Evolutionary conservation across 1,140 invertebrate species (phyloP), one percentile per base, ranked within the genome.

Genomic region (Camponotus vicinus): DNA sequence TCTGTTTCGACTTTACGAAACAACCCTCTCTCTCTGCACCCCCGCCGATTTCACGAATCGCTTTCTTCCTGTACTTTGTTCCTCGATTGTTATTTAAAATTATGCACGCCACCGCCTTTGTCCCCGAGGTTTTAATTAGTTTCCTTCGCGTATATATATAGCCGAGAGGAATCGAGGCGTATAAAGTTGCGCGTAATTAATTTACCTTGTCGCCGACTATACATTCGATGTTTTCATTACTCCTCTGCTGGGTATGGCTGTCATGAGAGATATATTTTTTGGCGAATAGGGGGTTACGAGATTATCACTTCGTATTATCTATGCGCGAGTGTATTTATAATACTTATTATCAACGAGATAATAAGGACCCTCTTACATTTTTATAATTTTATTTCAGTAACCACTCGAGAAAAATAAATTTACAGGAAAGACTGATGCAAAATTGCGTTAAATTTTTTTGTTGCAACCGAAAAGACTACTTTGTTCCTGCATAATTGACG

Each of bases 21-120:
- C 49, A 27, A 32, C 40, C 40, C 55, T 45, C 63, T 61, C 57
- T 49, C 40, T 59, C 34, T 83, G 45, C 66, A 2, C 7, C 34
- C 5, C 8, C 32, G 15, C 2, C 32, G 4, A 42, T 27, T 45
- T 55, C 21, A 11, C 37, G 66, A 45, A 55, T 71, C 32, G 34
- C 21, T 67, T 15, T 67, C 77, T 67, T 79, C 42, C 34, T 37
- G 45, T 42, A 69, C 34, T 57, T 69, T 34, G 2, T 79, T 55
- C 45, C 42, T 40, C 69, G 79, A 83, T 83, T 83, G 79, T 83
- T 75, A 83, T 83, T 83, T 83, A 83, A 83, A 83, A 71, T 83
- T 83, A 75, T 83, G 79, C 79, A 27, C 69, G 40, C 69, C 67
- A 83, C 32, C 27, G 67, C 42, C 69, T 75, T 83, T 83, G 79